These are phyloP conservation scores for Sclerurus mexicanus DNA, from an alignment of 2,113 vertebrate species.

Conservation along the genomic window DNA sequence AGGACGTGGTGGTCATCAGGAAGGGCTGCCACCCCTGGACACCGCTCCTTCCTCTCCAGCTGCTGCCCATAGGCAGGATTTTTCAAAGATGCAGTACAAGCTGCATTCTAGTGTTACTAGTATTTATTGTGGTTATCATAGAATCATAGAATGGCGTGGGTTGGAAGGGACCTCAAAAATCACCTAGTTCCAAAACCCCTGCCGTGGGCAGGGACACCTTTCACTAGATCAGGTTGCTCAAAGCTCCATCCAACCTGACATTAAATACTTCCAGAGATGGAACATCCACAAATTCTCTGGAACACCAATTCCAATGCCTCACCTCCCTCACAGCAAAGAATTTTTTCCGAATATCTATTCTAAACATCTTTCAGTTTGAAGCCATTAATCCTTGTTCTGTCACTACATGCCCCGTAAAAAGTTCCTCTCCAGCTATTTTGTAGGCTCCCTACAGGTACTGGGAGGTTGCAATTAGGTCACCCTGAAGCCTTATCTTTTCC, in stretches of 20 bases:
- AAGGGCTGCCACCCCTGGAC: accelerated
- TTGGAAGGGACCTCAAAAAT: neutral
- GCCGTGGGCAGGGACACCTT: neutral
- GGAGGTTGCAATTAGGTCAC: neutral
- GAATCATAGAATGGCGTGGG: neutral
- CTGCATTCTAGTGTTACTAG: neutral
- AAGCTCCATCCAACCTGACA: neutral
- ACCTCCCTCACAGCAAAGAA: neutral
- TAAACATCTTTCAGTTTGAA: neutral
- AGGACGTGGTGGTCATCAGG: accelerated
- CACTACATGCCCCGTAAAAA: neutral
- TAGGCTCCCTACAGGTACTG: neutral
- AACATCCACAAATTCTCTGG: neutral
- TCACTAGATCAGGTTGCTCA: neutral
- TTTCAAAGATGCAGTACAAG: accelerated
- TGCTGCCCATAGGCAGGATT: accelerated
- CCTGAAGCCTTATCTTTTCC: neutral
- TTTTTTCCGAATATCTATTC: neutral
- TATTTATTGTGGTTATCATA: neutral
- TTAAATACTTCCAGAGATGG: neutral
- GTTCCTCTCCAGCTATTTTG: neutral
- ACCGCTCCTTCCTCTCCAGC: neutral
- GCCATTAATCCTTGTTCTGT: neutral
- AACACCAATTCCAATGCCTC: neutral
- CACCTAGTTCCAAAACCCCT: neutral